A percentile compares a stretch with the other conserved stretches of the same genome.
phyloP scores from a whole-genome alignment of 2,797 vertebrate genomes.

The Echeneis naucrates region DNA sequence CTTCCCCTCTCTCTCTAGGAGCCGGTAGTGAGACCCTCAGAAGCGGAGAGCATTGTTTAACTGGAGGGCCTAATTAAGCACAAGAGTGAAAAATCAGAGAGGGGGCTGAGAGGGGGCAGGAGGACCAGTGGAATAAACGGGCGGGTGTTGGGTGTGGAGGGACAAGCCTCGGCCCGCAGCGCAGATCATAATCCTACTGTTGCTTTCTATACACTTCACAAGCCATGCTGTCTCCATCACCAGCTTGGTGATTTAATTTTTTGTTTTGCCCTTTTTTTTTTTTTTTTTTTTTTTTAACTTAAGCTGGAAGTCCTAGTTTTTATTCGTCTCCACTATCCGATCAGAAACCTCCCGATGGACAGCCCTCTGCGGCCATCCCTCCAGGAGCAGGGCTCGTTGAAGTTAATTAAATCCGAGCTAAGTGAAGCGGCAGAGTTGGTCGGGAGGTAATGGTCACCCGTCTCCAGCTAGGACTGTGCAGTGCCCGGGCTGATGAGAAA shows the following conservation, averaged over 20 bases:
- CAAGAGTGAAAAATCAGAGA: conserved; percentile 50
- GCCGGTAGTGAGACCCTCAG: conserved; percentile 42
- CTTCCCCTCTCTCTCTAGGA: conserved; percentile 9
- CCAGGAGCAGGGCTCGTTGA: conserved; percentile 58
- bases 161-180: conserved; percentile 45
- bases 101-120: conserved; percentile 32
- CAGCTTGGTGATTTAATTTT: conserved; percentile 14
- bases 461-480: conserved; percentile 54
- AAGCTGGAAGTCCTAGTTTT: conserved; percentile 49
- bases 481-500: conserved; percentile 57
- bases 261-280: conserved; percentile 36
- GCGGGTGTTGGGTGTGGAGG: conserved; percentile 36
- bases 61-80: conserved; percentile 76
- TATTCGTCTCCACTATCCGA: conserved; percentile 56
- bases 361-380: conserved; percentile 55
- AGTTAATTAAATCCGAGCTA: conserved; percentile 79
- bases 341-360: conserved; percentile 56
- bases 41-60: conserved; percentile 64
- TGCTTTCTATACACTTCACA: conserved; percentile 37
- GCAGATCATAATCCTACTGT: conserved; percentile 44
- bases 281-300: conserved; percentile 33
- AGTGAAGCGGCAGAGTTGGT: conserved; percentile 69
- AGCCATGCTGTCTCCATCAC: conserved; percentile 25
- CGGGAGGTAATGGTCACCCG: conserved; percentile 66
- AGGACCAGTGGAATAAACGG: conserved; percentile 43